These are phyloP conservation scores for Heliocidaris tuberculata DNA, from an alignment of 35 echinoderm and acorn worm species.

Conservation along the genomic window DNA sequence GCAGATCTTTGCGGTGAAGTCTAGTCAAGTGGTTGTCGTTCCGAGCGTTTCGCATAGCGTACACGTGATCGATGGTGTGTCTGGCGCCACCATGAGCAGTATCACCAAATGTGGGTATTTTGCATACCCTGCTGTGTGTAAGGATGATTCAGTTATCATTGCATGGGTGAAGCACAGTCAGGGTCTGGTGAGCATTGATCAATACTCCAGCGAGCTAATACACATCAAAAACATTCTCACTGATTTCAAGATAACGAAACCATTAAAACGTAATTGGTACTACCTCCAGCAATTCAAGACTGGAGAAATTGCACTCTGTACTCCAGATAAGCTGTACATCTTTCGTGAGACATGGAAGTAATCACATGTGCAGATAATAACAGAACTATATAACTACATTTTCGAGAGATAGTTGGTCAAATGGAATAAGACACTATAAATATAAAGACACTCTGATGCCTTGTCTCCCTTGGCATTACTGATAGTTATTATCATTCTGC, in stretches of 20 bases:
- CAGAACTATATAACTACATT: too few species aligned
- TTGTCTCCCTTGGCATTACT: too few species aligned
- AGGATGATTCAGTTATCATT: slow-evolving; percentile 18
- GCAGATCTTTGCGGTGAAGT: neutral
- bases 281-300: neutral
- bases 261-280: neutral
- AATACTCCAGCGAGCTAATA: neutral
- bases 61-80: neutral
- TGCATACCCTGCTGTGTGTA: neutral
- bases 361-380: too few species aligned
- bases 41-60: neutral
- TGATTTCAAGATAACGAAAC: neutral
- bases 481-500: too few species aligned
- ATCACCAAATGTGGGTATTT: neutral
- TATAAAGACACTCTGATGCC: too few species aligned
- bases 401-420: too few species aligned
- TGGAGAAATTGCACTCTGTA: neutral
- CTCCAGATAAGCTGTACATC: neutral
- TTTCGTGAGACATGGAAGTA: neutral
- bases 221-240: neutral
- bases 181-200: neutral
- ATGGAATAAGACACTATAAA: too few species aligned
- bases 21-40: neutral
- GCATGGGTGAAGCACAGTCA: neutral
- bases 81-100: neutral